Conservation (phyloP, 2,113 vertebrate genomes). For the Perccottus glenii region DNA sequence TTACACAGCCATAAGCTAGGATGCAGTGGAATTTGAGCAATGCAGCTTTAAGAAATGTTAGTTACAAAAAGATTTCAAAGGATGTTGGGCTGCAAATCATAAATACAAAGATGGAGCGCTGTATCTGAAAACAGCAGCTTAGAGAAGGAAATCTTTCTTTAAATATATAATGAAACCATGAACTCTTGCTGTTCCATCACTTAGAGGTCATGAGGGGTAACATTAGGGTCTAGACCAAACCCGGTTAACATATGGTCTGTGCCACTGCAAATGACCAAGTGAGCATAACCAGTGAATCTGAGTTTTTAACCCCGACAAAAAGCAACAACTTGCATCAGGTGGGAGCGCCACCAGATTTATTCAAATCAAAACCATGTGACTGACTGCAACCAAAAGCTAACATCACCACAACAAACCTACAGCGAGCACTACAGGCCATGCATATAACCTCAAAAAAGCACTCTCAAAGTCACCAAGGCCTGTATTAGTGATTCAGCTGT, state of each 20-base stretch:
- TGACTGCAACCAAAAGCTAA: neutral
- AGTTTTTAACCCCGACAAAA: neutral
- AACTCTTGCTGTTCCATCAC: too few species aligned
- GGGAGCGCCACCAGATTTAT: conserved; percentile 27
- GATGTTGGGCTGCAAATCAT: neutral
- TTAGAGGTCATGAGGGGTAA: too few species aligned
- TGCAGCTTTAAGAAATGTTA: conserved; percentile 1
- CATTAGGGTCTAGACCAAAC: too few species aligned
- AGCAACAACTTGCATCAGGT: conserved; percentile 21
- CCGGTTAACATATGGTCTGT: too few species aligned
- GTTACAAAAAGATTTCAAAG: too few species aligned
- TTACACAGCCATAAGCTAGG: conserved; percentile 20
- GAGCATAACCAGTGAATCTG: too few species aligned
- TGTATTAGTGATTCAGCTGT: neutral
- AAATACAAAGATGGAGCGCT: too few species aligned
- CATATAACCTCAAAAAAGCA: neutral
- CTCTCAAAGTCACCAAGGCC: conserved; percentile 15
- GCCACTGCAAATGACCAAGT: too few species aligned
- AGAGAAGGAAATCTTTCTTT: too few species aligned
- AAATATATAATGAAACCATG: too few species aligned
- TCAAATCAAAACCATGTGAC: neutral
- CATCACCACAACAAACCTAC: neutral
- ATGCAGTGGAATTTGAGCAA: conserved; percentile 7
- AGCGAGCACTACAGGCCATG: neutral
- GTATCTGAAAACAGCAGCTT: too few species aligned